phyloP scores from a whole-genome alignment of 2,888 invertebrate species.

The Athalia cordata region DNA sequence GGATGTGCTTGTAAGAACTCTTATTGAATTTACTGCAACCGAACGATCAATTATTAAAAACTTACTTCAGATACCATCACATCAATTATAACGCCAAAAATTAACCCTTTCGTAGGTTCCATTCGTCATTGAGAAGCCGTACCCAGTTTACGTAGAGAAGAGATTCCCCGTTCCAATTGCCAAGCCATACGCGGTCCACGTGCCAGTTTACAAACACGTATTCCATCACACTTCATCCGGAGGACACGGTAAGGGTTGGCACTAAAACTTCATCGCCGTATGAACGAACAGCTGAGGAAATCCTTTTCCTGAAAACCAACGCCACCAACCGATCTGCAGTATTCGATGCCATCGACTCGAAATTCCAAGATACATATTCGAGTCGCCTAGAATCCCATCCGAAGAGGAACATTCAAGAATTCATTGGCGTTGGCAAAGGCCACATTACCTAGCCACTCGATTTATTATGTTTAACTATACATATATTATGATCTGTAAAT shows the following conservation, averaged over 20 bases:
- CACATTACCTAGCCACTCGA: constrained; percentile 4
- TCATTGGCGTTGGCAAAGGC: constrained; percentile 21
- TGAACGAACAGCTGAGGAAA: neutral
- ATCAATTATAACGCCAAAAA: neutral
- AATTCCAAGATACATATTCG: neutral
- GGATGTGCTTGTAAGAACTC: neutral
- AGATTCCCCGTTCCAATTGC: constrained; percentile 77
- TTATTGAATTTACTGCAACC: neutral
- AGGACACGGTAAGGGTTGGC: constrained; percentile 63
- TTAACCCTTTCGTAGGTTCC: constrained; percentile 69
- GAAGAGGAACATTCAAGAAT: neutral
- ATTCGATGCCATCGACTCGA: constrained; percentile 8
- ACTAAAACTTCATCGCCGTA: constrained; percentile 53
- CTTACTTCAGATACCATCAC: neutral
- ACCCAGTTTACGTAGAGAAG: constrained; percentile 77
- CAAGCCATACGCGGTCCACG: constrained; percentile 77
- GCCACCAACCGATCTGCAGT: neutral
- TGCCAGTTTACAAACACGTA: constrained; percentile 76
- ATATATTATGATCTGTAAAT: constrained; percentile 37
- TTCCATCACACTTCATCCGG: constrained; percentile 62
- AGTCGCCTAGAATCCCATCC: neutral
- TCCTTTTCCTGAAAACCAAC: neutral
- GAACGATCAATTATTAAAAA: neutral
- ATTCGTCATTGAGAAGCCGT: constrained; percentile 78
- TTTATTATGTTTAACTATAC: constrained; percentile 3